A percentile compares a stretch with the other conserved stretches of the same genome.
phyloP scores from a whole-genome alignment of 2,113 vertebrate genomes.

The Leptosomus discolor region DNA sequence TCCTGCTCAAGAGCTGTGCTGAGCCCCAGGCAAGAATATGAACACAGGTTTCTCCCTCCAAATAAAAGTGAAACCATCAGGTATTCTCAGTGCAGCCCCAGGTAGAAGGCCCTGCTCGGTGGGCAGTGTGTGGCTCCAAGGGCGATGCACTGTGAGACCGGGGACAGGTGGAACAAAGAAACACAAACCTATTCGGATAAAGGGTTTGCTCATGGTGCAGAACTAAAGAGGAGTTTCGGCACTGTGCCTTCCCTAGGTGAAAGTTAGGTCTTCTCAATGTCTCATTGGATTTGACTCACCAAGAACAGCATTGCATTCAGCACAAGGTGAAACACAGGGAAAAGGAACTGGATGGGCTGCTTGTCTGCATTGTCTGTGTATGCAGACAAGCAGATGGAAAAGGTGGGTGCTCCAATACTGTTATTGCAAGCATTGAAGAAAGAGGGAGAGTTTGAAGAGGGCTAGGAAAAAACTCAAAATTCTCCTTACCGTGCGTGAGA shows the following conservation, averaged over 20 bases:
- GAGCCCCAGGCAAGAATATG: neutral
- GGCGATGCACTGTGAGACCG: rapidly evolving
- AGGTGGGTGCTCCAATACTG: neutral
- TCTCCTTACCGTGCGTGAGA: neutral
- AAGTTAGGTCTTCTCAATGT: neutral
- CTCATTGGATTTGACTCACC: neutral
- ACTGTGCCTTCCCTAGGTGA: neutral
- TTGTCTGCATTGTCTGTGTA: no score
- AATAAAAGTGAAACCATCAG: neutral
- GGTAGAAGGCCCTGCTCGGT: neutral
- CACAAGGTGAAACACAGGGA: neutral
- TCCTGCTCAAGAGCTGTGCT: neutral
- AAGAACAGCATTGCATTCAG: neutral
- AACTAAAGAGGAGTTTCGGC: neutral
- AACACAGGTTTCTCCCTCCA: slow-evolving; percentile 6
- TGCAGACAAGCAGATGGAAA: neutral
- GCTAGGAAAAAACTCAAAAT: neutral
- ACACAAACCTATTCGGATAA: neutral
- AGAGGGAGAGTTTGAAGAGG: neutral
- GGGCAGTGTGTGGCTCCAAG: neutral
- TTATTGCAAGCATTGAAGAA: neutral
- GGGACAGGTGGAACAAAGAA: neutral
- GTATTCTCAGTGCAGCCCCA: neutral
- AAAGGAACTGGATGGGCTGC: no score
- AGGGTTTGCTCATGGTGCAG: neutral